Conservation (phyloP, 2,888 invertebrate genomes). For the Volucella zonaria region DNA sequence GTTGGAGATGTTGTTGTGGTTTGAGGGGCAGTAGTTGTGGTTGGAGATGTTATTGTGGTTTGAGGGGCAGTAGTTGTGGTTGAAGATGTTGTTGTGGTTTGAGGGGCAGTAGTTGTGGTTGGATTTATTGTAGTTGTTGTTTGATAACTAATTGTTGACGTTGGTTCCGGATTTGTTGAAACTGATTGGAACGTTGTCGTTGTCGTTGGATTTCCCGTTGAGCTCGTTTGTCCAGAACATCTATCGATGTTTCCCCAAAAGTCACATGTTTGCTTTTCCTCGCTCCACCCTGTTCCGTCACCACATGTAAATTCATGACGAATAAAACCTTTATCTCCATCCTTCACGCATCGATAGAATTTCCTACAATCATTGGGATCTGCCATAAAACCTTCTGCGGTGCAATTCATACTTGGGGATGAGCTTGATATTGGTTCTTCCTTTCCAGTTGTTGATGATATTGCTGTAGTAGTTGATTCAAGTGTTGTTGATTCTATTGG, state of each 20-base stretch:
- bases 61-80: no score
- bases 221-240: slow-evolving; percentile 77
- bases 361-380: slow-evolving; percentile 86
- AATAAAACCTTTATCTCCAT: slow-evolving; percentile 83
- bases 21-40: no score
- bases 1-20: no score
- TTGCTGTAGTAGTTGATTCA: no score
- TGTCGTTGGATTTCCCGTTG: slow-evolving; percentile 73
- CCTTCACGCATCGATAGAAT: slow-evolving; percentile 86
- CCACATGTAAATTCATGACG: slow-evolving; percentile 86
- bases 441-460: no score
- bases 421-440: slow-evolving; percentile 76
- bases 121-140: slow-evolving; percentile 32
- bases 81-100: slow-evolving; percentile 19
- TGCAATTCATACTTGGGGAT: slow-evolving; percentile 82
- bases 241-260: slow-evolving; percentile 81
- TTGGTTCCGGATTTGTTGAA: slow-evolving; percentile 41
- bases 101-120: slow-evolving; percentile 10
- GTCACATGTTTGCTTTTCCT: slow-evolving; percentile 85
- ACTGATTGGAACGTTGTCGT: slow-evolving; percentile 10
- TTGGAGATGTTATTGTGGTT: no score
- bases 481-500: no score
- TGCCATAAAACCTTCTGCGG: slow-evolving; percentile 86
- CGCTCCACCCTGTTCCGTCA: slow-evolving; percentile 88
- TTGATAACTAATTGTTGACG: slow-evolving; percentile 36